phyloP scores from a whole-genome alignment of 2,888 invertebrate species.

The Barypeithes pellucidus region DNA sequence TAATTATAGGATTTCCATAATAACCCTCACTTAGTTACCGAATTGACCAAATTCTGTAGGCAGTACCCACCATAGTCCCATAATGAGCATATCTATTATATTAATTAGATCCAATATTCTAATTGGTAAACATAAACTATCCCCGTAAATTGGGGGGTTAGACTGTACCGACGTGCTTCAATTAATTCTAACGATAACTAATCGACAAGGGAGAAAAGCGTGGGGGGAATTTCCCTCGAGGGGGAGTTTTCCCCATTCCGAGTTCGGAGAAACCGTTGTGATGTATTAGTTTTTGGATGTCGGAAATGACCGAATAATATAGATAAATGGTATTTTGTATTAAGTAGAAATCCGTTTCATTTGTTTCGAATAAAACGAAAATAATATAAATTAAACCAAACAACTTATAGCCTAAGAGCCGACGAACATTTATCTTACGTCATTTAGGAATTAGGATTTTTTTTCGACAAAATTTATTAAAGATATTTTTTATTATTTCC shows the following conservation, averaged over 20 bases:
- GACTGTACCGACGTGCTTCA: slow-evolving; percentile 47
- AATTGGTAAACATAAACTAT: slow-evolving; percentile 38
- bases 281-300: slow-evolving; percentile 48
- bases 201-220: slow-evolving; percentile 46
- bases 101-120: slow-evolving; percentile 9
- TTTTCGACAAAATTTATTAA: too few species aligned
- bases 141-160: slow-evolving; percentile 40
- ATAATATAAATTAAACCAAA: slow-evolving; percentile 5
- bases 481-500: too few species aligned
- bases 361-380: neutral
- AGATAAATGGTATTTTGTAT: slow-evolving; percentile 40
- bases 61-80: neutral
- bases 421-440: neutral
- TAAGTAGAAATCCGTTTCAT: slow-evolving; percentile 25
- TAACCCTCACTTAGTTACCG: too few species aligned
- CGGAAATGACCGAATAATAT: slow-evolving; percentile 48
- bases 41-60: too few species aligned
- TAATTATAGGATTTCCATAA: too few species aligned
- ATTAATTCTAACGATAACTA: slow-evolving; percentile 56
- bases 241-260: slow-evolving; percentile 12
- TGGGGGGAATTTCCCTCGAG: slow-evolving; percentile 19
- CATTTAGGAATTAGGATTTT: too few species aligned
- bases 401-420: slow-evolving; percentile 9
- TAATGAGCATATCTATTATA: neutral
- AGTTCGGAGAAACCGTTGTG: slow-evolving; percentile 25